Conservation (phyloP, 2,113 vertebrate genomes). For the Ophiodon elongatus region DNA sequence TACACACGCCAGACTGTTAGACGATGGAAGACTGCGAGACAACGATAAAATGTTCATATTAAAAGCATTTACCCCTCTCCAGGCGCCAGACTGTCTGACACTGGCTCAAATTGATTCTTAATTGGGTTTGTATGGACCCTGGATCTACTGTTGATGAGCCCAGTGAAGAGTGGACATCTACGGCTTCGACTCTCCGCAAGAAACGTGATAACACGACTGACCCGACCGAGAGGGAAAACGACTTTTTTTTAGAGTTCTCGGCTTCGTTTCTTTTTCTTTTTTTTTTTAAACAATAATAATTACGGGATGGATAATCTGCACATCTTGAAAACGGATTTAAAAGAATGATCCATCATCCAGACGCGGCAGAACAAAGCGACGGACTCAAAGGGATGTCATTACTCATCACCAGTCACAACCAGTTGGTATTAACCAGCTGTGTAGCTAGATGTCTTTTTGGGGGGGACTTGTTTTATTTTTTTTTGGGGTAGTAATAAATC, state of each 20-base stretch:
- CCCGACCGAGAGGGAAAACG: conserved; percentile 34
- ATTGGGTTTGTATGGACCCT: conserved; percentile 87
- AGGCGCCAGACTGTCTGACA: conserved; percentile 87
- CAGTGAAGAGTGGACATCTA: conserved; percentile 78
- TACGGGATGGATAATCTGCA: conserved; percentile 63
- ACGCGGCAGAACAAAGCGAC: conserved; percentile 80
- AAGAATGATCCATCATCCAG: conserved; percentile 80
- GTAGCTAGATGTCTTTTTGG: conserved; percentile 80
- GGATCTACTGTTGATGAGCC: conserved; percentile 82
- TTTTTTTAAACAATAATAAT: conserved; percentile 44
- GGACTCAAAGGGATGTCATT: conserved; percentile 83
- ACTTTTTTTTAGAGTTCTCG: conserved; percentile 50
- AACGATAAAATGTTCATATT: conserved; percentile 85
- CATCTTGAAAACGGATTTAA: conserved; percentile 75
- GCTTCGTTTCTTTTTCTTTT: background rate
- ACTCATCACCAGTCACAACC: conserved; percentile 84
- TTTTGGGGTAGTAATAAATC: conserved; percentile 81
- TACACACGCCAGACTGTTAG: conserved; percentile 82
- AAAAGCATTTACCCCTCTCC: conserved; percentile 85
- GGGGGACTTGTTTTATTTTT: conserved; percentile 65
- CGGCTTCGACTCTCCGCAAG: conserved; percentile 58
- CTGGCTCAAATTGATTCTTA: conserved; percentile 87
- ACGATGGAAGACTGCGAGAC: conserved; percentile 81
- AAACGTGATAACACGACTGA: conserved; percentile 76
- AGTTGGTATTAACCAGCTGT: conserved; percentile 85